These are phyloP conservation scores for Miichthys miiuy DNA, from an alignment of 2,797 vertebrate species.

Conservation along the genomic window DNA sequence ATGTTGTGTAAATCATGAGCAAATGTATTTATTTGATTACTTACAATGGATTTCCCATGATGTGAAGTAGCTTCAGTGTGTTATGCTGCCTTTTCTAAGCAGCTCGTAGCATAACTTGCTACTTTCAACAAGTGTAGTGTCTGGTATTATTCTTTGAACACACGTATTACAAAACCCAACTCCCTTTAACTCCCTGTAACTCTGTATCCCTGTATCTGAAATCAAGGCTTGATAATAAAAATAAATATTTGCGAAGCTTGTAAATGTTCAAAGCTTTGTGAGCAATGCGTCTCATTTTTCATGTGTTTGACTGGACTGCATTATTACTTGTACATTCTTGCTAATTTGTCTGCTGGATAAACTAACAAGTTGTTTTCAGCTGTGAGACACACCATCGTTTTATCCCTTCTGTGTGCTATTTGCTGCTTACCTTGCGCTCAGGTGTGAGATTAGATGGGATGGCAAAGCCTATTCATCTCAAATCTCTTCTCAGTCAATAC, in stretches of 20 bases:
- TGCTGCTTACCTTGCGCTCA: slow-evolving; percentile 56
- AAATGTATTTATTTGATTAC: background rate
- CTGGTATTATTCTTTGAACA: background rate
- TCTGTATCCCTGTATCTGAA: background rate
- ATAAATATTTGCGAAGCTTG: slow-evolving; percentile 3
- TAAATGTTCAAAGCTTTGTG: background rate
- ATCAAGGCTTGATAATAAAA: background rate
- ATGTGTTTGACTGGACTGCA: background rate
- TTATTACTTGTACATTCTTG: background rate
- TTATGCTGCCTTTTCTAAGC: background rate
- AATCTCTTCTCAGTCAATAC: slow-evolving; percentile 57
- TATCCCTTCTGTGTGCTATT: slow-evolving; percentile 23
- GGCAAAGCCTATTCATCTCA: slow-evolving; percentile 43
- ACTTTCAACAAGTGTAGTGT: background rate
- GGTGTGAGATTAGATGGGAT: slow-evolving; percentile 49
- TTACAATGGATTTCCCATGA: no score
- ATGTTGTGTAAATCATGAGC: background rate
- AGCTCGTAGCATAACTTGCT: background rate
- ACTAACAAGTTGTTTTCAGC: slow-evolving; percentile 26
- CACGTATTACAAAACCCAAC: background rate
- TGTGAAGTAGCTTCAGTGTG: background rate
- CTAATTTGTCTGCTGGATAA: slow-evolving; percentile 32
- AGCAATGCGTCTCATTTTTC: background rate
- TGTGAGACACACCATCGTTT: slow-evolving; percentile 27
- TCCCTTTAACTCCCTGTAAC: no score